Conservation (phyloP, 1,140 invertebrate genomes). For the Branchinecta lindahli region DNA sequence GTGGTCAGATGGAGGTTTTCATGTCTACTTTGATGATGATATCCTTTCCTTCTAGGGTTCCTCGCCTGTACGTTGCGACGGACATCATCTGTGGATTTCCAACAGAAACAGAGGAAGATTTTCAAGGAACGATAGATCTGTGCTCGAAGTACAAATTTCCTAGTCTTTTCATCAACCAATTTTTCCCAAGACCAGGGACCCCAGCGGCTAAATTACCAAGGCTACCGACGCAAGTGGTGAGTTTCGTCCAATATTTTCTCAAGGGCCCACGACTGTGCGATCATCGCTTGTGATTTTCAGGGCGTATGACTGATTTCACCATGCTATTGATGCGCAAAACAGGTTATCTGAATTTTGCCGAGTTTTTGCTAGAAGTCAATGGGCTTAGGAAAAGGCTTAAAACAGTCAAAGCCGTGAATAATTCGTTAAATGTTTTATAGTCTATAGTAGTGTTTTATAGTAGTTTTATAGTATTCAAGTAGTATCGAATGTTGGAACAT, state of each 20-base stretch:
- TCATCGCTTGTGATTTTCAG: not conserved
- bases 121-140: conserved; percentile 69
- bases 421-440: no score
- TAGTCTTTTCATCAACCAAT: conserved; percentile 94
- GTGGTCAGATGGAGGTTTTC: conserved; percentile 14
- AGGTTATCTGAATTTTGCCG: no score
- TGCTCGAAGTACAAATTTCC: conserved; percentile 81
- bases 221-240: conserved; percentile 54
- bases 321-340: conserved; percentile 3
- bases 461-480: no score
- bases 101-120: conserved; percentile 82
- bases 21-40: conserved; percentile 20
- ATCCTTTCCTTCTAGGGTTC: conserved; percentile 42
- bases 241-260: conserved; percentile 12
- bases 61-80: conserved; percentile 82
- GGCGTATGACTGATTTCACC: not conserved
- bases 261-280: not conserved
- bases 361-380: no score
- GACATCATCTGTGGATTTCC: conserved; percentile 98
- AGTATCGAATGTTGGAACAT: no score
- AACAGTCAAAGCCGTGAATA: no score
- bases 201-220: conserved; percentile 76
- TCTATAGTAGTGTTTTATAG: no score
- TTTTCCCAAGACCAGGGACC: conserved; percentile 86
- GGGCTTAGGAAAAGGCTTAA: no score